Evolutionary conservation across 2,113 vertebrate species (phyloP).

Genomic region (Sterrhoptilus dennistouni): DNA sequence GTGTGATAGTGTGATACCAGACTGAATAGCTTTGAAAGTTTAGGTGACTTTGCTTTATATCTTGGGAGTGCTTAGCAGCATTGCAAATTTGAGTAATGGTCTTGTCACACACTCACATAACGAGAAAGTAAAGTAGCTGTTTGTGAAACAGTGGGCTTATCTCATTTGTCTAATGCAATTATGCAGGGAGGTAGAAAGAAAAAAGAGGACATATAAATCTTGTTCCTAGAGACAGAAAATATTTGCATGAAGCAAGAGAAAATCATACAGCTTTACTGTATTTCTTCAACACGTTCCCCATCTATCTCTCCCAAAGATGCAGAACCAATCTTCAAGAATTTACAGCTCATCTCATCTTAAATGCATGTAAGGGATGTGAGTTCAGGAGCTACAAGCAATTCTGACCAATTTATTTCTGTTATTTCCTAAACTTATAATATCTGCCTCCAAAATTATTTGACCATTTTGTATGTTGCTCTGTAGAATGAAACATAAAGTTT

Average conservation of each 20-base stretch:
- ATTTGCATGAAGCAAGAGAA: not conserved
- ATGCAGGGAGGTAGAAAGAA: not conserved
- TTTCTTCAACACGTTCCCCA: not conserved
- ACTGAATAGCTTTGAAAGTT: not conserved
- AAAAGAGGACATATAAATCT: not conserved
- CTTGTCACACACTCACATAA: not conserved
- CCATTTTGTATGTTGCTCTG: not conserved
- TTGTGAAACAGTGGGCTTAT: not conserved
- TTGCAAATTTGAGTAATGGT: not conserved
- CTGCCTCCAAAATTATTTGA: not conserved
- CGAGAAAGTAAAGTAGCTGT: not conserved
- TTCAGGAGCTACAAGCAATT: not conserved
- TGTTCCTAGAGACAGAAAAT: not conserved
- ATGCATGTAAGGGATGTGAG: not conserved
- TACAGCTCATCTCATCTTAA: not conserved
- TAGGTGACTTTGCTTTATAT: not conserved
- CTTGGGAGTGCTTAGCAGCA: not conserved
- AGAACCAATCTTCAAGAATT: not conserved
- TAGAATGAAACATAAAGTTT: not conserved
- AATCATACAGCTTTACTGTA: not conserved
- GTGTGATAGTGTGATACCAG: not conserved
- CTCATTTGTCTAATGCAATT: not conserved
- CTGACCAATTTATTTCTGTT: not conserved
- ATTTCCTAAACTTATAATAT: not conserved
- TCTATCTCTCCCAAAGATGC: not conserved